Conservation (phyloP, 1,140 invertebrate genomes). For the Panonychus citri region DNA sequence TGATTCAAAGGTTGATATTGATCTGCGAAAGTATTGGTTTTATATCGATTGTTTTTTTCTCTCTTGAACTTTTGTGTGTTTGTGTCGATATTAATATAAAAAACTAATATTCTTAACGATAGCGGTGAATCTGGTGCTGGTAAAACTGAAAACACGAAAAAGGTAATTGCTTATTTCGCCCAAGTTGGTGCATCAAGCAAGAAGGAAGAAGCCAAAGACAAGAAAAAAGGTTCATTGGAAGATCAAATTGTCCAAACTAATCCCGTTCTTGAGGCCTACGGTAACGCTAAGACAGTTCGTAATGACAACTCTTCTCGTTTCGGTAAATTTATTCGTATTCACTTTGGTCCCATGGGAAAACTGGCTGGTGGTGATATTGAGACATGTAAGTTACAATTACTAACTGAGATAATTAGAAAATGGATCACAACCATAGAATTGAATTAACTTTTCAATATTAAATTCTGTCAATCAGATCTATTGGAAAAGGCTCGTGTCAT, state of each 20-base stretch:
- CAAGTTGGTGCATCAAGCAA: conserved; percentile 28
- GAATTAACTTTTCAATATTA: not conserved
- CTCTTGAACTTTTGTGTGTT: not conserved
- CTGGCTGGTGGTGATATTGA: conserved; percentile 99
- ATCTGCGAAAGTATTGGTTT: too few relatives aligned
- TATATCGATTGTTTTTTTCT: too few relatives aligned
- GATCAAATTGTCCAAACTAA: conserved; percentile 84
- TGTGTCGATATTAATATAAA: not conserved
- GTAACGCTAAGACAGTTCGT: conserved; percentile 35
- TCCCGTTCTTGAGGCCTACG: conserved; percentile 73
- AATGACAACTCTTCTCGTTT: conserved; percentile 47
- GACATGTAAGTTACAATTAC: conserved; percentile 57
- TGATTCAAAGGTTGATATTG: too few relatives aligned
- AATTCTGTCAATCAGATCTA: conserved; percentile 52
- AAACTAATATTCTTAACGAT: not conserved
- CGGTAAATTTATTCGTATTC: conserved; percentile 99
- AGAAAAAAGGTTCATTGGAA: conserved; percentile 29
- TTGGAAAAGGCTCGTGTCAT: conserved; percentile 99
- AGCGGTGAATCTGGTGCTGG: conserved; percentile 37
- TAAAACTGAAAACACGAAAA: conserved; percentile 43
- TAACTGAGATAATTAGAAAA: not conserved
- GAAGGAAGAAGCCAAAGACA: conserved; percentile 15
- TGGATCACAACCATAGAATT: too few relatives aligned
- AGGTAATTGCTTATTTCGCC: conserved; percentile 40
- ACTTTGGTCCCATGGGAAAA: conserved; percentile 96